These are phyloP conservation scores for Triplophysa tibetana DNA, from an alignment of 2,113 vertebrate species.

Conservation along the genomic window DNA sequence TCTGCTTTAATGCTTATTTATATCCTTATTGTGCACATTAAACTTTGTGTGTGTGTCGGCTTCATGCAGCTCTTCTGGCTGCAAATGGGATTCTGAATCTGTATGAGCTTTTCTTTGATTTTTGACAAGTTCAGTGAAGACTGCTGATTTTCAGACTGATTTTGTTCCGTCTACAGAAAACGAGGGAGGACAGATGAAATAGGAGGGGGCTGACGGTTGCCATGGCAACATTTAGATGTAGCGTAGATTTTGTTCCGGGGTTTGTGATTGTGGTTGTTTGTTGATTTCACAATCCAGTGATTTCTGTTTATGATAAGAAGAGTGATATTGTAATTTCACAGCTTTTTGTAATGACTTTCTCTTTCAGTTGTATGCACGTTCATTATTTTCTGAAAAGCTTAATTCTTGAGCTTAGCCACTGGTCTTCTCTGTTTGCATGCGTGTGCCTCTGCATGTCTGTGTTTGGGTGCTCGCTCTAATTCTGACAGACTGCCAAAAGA, in stretches of 20 bases:
- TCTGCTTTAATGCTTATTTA: conserved; percentile 7
- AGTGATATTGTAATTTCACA: neutral
- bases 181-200: conserved; percentile 43
- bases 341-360: neutral
- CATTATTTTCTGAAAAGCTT: neutral
- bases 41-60: neutral
- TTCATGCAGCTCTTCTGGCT: neutral
- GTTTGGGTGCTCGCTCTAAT: conserved; percentile 7
- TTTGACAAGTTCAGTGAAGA: conserved; percentile 30
- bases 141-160: conserved; percentile 33
- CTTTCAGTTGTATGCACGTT: neutral
- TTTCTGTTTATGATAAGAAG: neutral
- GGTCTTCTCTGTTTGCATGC: neutral
- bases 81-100: conserved; percentile 15
- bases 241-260: conserved; percentile 21
- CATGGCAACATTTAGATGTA: conserved; percentile 32
- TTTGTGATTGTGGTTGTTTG: conserved; percentile 15
- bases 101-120: conserved; percentile 14
- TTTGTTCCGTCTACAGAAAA: conserved; percentile 30
- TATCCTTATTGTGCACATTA: neutral
- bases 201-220: conserved; percentile 37
- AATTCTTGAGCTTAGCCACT: neutral
- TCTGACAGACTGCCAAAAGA: conserved; percentile 28
- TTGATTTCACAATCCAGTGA: neutral
- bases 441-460: conserved; percentile 6